Percentiles rank a stretch among this genome's conserved stretches.
Evolutionary conservation across 2,888 invertebrate genomes (phyloP).

Genomic region (Tridacna gigas): DNA sequence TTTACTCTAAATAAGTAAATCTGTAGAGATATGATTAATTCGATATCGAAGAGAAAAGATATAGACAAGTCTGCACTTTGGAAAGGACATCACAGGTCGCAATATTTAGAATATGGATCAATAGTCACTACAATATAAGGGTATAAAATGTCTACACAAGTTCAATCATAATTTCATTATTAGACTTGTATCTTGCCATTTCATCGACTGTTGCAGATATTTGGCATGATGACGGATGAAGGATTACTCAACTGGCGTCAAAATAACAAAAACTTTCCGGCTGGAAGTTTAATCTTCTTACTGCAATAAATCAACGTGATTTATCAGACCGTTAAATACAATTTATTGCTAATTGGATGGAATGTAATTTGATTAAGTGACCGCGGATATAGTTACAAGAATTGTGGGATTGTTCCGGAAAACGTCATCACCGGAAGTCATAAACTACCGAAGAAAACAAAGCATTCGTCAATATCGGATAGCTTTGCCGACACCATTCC

Average conservation of each 20-base stretch:
- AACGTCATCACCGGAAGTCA: conserved; percentile 10
- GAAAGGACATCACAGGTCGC: too few species aligned
- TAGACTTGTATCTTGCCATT: too few species aligned
- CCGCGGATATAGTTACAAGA: background rate
- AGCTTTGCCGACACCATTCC: too few species aligned
- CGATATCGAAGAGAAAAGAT: too few species aligned
- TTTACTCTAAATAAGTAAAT: too few species aligned
- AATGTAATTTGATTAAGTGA: conserved; percentile 22
- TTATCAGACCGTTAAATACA: conserved; percentile 20
- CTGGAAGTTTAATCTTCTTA: conserved; percentile 4
- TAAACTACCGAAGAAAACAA: background rate
- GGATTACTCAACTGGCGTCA: background rate
- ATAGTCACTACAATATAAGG: too few species aligned
- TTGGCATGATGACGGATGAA: background rate
- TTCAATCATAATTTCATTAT: too few species aligned
- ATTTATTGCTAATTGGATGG: conserved; percentile 30
- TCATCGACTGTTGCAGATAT: too few species aligned
- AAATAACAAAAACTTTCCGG: conserved; percentile 26
- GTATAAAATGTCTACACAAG: too few species aligned
- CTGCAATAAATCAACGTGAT: conserved; percentile 19
- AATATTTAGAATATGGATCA: too few species aligned
- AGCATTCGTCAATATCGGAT: background rate
- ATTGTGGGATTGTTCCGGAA: conserved; percentile 18
- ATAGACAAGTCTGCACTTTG: too few species aligned
- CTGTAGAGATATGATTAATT: too few species aligned